Evolutionary conservation across 2,888 invertebrate species (phyloP).

Genomic region (Chrysopilus asiliformis): DNA sequence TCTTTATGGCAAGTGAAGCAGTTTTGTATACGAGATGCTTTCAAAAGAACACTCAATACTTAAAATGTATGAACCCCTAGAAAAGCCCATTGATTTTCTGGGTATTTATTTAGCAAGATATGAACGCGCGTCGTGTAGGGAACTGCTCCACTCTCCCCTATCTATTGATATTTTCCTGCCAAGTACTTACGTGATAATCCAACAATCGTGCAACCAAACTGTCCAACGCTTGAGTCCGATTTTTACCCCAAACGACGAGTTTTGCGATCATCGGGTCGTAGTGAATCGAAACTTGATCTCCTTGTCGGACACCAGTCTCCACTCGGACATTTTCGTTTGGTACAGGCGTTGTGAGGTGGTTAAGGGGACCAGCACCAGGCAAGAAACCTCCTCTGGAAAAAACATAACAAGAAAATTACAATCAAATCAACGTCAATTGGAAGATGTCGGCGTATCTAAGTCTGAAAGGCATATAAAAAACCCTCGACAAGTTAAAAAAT

Average conservation of each 20-base stretch:
- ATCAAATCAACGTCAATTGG: neutral
- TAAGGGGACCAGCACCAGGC: constrained; percentile 82
- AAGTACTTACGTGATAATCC: constrained; percentile 72
- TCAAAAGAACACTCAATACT: too few relatives aligned
- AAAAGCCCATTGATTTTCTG: too few relatives aligned
- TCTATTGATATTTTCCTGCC: too few relatives aligned
- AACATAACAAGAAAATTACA: neutral
- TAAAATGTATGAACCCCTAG: too few relatives aligned
- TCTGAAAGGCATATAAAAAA: too few relatives aligned
- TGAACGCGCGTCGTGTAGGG: neutral
- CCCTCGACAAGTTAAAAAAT: too few relatives aligned
- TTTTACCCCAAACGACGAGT: constrained; percentile 86
- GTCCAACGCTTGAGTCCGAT: constrained; percentile 65
- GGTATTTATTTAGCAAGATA: constrained; percentile 8
- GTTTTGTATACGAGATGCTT: too few relatives aligned
- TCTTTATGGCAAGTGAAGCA: too few relatives aligned
- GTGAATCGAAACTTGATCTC: constrained; percentile 93
- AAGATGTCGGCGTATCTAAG: too few relatives aligned
- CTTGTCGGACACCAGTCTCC: constrained; percentile 78
- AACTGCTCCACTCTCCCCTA: too few relatives aligned
- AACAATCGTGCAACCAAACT: constrained; percentile 60
- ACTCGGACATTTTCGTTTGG: constrained; percentile 57
- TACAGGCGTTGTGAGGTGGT: constrained; percentile 59
- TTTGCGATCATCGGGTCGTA: constrained; percentile 99
- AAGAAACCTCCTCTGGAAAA: constrained; percentile 57